Conservation (phyloP, 2,113 vertebrate genomes). For the Clarias gariepinus region DNA sequence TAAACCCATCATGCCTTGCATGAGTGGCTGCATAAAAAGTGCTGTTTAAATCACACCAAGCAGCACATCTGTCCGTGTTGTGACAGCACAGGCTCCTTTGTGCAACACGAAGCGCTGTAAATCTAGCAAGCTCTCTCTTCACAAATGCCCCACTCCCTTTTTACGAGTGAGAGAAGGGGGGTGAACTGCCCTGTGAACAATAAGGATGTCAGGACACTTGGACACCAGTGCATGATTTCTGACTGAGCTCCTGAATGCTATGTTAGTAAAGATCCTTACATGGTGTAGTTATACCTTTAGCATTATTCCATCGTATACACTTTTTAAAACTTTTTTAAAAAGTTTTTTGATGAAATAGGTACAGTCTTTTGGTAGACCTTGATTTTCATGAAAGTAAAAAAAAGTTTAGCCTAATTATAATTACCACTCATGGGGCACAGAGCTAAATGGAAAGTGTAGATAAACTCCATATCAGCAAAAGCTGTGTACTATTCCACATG, state of each 20-base stretch:
- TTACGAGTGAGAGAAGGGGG: constrained; percentile 56
- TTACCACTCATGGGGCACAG: neutral
- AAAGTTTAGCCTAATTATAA: neutral
- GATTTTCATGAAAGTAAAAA: neutral
- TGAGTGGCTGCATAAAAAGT: constrained; percentile 55
- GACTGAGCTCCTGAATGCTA: constrained; percentile 57
- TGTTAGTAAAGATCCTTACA: constrained; percentile 49
- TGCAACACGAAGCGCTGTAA: constrained; percentile 65
- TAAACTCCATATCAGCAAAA: neutral
- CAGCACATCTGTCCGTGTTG: constrained; percentile 67
- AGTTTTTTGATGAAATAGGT: neutral
- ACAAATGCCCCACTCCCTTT: constrained; percentile 71
- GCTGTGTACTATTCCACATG: neutral
- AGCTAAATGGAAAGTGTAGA: neutral
- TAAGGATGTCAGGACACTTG: constrained; percentile 65
- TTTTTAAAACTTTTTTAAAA: neutral
- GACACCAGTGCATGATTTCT: constrained; percentile 71
- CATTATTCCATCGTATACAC: neutral
- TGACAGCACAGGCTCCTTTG: constrained; percentile 67
- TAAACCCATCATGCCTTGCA: constrained; percentile 45
- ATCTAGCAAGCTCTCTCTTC: constrained; percentile 67
- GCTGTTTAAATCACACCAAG: constrained; percentile 60
- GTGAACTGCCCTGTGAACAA: constrained; percentile 72
- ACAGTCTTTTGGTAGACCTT: neutral
- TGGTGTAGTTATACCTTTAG: neutral